Evolutionary conservation across 1,140 invertebrate genomes (phyloP).

Genomic region (Psilanteris sp.): DNA sequence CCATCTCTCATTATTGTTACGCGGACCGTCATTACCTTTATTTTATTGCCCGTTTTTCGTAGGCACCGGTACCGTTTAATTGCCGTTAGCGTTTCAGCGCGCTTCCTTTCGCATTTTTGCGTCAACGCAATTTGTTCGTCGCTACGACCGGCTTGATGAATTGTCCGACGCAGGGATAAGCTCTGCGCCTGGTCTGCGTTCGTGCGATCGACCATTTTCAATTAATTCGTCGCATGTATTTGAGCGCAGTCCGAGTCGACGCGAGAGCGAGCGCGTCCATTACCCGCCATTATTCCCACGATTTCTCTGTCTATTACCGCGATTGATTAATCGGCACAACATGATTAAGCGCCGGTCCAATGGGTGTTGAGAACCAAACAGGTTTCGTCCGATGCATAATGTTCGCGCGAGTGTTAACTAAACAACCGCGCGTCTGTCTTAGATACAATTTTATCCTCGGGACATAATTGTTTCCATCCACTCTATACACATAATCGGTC

Average conservation of each 20-base stretch:
- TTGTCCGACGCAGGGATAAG: constrained; percentile 5
- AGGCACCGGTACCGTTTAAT: constrained; percentile 32
- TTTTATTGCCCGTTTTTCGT: constrained; percentile 45
- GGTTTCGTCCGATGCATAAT: constrained; percentile 27
- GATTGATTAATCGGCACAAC: constrained; percentile 67
- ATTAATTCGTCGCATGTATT: constrained; percentile 47
- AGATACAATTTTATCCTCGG: constrained; percentile 22
- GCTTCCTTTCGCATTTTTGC: constrained; percentile 32
- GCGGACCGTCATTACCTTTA: constrained; percentile 38
- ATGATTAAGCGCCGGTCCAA: constrained; percentile 58
- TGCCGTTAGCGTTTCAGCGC: constrained; percentile 17
- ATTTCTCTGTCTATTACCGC: constrained; percentile 68
- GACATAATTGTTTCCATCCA: constrained; percentile 43
- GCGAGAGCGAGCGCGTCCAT: constrained; percentile 25
- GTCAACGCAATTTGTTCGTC: constrained; percentile 30
- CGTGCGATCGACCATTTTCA: constrained; percentile 29
- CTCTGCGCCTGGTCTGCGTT: constrained; percentile 1
- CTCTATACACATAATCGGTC: background rate
- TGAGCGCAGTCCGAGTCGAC: constrained; percentile 11
- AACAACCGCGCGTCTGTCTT: constrained; percentile 19
- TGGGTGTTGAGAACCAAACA: constrained; percentile 45
- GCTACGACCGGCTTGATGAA: constrained; percentile 19
- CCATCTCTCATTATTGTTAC: constrained; percentile 55
- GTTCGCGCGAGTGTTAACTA: constrained; percentile 30
- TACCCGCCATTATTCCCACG: constrained; percentile 65